phyloP scores from a whole-genome alignment of 2,888 invertebrate species.

The Cabera pusaria region DNA sequence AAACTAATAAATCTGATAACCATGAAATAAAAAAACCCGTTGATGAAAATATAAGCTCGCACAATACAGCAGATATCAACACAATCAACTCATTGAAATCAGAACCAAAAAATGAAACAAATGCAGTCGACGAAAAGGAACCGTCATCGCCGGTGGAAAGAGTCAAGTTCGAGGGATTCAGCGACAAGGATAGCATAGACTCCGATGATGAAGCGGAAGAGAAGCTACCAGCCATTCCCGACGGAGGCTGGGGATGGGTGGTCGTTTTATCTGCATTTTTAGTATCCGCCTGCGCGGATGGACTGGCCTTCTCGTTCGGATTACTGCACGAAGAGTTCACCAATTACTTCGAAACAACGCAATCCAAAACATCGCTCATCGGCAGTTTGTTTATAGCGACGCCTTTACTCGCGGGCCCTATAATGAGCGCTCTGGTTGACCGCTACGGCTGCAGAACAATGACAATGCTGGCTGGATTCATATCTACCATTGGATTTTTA shows the following conservation, averaged over 20 bases:
- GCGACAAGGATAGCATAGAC: conserved; percentile 69
- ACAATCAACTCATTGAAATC: conserved; percentile 67
- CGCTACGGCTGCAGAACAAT: conserved; percentile 90
- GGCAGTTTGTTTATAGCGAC: conserved; percentile 95
- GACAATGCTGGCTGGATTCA: conserved; percentile 88
- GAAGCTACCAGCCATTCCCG: conserved; percentile 86
- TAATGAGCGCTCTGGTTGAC: conserved; percentile 93
- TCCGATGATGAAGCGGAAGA: conserved; percentile 57
- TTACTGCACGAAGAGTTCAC: conserved; percentile 92
- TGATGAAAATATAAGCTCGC: conserved; percentile 24
- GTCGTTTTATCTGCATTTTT: conserved; percentile 93
- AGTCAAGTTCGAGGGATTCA: conserved; percentile 74
- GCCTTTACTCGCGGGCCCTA: conserved; percentile 91
- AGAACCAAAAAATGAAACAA: conserved; percentile 45
- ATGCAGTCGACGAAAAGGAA: conserved; percentile 47
- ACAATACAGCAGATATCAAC: conserved; percentile 52
- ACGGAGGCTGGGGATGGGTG: conserved; percentile 95
- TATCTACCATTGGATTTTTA: conserved; percentile 89
- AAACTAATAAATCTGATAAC: conserved; percentile 29
- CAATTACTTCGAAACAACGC: conserved; percentile 89
- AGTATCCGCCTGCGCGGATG: conserved; percentile 95
- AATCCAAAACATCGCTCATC: conserved; percentile 93
- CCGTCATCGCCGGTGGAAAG: conserved; percentile 60
- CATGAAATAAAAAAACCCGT: conserved; percentile 25
- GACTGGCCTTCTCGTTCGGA: conserved; percentile 96